phyloP scores from a whole-genome alignment of 1,140 invertebrate genomes.

The Calosoma granatense region DNA sequence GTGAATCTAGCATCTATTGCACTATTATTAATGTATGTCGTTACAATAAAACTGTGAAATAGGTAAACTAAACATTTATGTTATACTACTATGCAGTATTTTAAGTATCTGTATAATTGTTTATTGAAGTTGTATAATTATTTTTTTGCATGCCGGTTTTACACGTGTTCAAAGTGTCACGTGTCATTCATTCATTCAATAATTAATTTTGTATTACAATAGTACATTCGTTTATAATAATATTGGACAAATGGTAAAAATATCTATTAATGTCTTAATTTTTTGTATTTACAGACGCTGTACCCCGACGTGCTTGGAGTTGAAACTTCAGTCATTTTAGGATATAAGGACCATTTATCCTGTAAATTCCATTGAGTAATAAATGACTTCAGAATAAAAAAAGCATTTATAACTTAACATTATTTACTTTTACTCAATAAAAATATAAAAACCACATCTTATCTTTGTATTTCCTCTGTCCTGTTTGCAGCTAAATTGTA shows the following conservation, averaged over 20 bases:
- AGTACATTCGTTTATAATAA: neutral
- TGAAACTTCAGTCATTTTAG: neutral
- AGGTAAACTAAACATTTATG: neutral
- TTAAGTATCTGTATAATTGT: neutral
- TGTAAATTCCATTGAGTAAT: constrained; percentile 8
- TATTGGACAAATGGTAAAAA: neutral
- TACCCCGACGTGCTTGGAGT: neutral
- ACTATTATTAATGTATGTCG: neutral
- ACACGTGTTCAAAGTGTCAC: neutral
- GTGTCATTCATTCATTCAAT: neutral
- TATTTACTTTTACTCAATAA: constrained; percentile 4
- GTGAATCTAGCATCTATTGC: neutral
- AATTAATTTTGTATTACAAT: neutral
- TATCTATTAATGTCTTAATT: neutral
- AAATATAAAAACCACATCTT: too few relatives aligned
- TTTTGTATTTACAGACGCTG: neutral
- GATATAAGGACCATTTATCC: neutral
- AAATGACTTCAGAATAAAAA: neutral
- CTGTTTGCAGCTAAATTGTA: too few relatives aligned
- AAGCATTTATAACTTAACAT: neutral
- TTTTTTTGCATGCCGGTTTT: neutral
- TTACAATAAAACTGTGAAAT: neutral
- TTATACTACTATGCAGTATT: neutral
- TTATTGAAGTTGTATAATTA: neutral
- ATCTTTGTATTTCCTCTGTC: too few relatives aligned